These are phyloP conservation scores for Euborellia annulipes DNA, from an alignment of 1,140 invertebrate species.

Conservation along the genomic window DNA sequence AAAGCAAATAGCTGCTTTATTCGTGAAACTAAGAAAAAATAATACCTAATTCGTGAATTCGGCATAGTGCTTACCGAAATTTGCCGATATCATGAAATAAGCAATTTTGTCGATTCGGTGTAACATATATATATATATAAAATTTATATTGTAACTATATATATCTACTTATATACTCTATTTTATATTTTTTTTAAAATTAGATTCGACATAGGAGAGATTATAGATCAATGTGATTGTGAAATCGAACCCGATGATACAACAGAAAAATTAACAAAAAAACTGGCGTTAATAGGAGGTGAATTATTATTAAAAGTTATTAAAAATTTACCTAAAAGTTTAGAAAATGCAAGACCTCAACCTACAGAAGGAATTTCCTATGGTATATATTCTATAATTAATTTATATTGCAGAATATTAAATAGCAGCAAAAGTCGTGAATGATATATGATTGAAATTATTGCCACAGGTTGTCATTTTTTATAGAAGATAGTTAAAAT, in stretches of 20 bases:
- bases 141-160: too few species aligned
- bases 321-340: constrained; percentile 36
- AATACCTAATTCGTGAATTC: too few species aligned
- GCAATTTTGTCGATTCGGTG: too few species aligned
- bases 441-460: too few species aligned
- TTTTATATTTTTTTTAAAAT: constrained; percentile 12
- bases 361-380: constrained; percentile 41
- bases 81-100: too few species aligned
- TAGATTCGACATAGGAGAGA: constrained; percentile 75
- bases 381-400: constrained; percentile 32
- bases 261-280: constrained; percentile 44
- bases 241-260: constrained; percentile 42
- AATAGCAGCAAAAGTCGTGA: neutral
- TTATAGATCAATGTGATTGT: constrained; percentile 48
- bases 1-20: too few species aligned
- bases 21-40: too few species aligned
- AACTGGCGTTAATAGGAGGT: constrained; percentile 51
- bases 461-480: too few species aligned
- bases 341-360: constrained; percentile 42
- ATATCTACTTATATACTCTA: too few species aligned
- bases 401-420: neutral
- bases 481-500: too few species aligned
- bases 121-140: too few species aligned
- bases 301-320: constrained; percentile 47
- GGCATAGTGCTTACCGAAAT: too few species aligned